Conservation (phyloP, 2,888 invertebrate species). For the Digitonthophagus gazella region DNA sequence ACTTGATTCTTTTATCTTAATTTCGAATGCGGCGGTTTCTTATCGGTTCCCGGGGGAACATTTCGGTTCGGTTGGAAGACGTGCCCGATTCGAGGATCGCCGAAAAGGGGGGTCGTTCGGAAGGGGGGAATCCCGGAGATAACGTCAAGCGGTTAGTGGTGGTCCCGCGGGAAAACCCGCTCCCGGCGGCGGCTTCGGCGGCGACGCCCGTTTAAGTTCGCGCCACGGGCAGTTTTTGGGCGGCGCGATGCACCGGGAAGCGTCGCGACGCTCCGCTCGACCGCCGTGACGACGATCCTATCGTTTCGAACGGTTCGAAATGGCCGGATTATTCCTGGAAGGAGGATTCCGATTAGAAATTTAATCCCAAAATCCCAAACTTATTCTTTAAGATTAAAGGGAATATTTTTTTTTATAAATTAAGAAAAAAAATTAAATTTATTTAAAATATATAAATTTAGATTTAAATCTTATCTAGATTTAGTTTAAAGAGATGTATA, state of each 20-base stretch:
- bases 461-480: too few species aligned
- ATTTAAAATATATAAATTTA: too few species aligned
- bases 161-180: conserved; percentile 7
- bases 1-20: too few species aligned
- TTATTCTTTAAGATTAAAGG: too few species aligned
- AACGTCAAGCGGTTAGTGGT: conserved; percentile 12
- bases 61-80: conserved; percentile 1
- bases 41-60: background rate
- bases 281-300: conserved; percentile 4
- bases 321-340: background rate
- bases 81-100: conserved; percentile 2
- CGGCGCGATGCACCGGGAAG: background rate
- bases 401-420: too few species aligned
- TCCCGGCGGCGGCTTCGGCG: background rate
- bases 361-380: too few species aligned
- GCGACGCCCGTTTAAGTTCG: conserved; percentile 12
- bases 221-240: conserved; percentile 5
- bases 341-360: too few species aligned
- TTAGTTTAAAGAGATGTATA: too few species aligned
- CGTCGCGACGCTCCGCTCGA: background rate
- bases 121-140: conserved; percentile 1
- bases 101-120: too few species aligned
- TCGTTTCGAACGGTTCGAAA: background rate
- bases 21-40: background rate
- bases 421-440: too few species aligned